Conservation (phyloP, 2,888 invertebrate genomes). For the Polydrusus pterygomalis region DNA sequence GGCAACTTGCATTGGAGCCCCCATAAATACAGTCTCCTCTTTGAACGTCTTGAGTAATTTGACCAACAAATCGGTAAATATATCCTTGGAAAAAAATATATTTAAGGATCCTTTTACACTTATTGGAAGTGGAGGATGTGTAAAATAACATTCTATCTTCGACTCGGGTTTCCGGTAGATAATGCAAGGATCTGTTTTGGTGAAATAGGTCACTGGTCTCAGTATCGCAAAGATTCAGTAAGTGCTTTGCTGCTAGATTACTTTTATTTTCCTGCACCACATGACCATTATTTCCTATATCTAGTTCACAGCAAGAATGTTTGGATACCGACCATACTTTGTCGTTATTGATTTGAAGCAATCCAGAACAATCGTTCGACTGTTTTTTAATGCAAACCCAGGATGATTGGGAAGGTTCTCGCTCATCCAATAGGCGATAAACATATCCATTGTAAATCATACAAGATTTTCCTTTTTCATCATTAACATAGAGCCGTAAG, state of each 20-base stretch:
- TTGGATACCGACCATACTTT: not conserved
- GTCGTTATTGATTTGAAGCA: not conserved
- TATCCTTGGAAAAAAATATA: not conserved
- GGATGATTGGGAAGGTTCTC: not conserved
- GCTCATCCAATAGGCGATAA: not conserved
- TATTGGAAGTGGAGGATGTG: not conserved
- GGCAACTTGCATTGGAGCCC: not conserved
- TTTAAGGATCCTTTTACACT: not conserved
- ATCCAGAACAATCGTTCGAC: not conserved
- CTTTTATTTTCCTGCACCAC: not conserved
- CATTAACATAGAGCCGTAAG: not conserved
- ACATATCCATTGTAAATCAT: slow-evolving; percentile 3
- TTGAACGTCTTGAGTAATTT: not conserved
- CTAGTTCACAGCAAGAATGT: not conserved
- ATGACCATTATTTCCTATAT: too few relatives aligned
- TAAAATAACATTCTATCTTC: not conserved
- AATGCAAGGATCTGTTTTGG: not conserved
- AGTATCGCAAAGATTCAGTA: not conserved
- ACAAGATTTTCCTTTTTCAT: not conserved
- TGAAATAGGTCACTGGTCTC: not conserved
- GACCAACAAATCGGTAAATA: not conserved
- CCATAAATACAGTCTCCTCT: slow-evolving; percentile 1
- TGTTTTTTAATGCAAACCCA: slow-evolving; percentile 8
- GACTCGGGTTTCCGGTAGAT: not conserved
- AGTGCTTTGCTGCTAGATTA: not conserved